Base-by-base conservation (phyloP, 2,888 invertebrate genomes). In the Lepidocyrtinus sp. region DNA sequence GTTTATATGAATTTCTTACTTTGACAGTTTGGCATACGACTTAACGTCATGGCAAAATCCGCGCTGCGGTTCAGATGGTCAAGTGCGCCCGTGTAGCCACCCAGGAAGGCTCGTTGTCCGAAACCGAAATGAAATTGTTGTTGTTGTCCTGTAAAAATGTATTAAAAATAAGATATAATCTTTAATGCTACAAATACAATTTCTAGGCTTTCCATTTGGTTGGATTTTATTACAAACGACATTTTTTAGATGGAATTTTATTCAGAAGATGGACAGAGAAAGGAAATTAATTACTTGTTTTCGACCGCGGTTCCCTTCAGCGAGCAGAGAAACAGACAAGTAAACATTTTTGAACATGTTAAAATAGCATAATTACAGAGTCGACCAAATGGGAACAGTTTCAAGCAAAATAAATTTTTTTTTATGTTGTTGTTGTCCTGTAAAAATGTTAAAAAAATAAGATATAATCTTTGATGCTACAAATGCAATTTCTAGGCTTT, bases 121-220 rank as follows among this genome's bases (percentile, higher is more conserved):
- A 96, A 96, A 68, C 91, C 91, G 86, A 92, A 91, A 90, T 96
- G 96, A 90, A 96, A 96, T 91, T 96, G 96, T 90, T 96, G 96
- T 91, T 96, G 96, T 90, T 95, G 95, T 91, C 96, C 96, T 96
- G 36, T 36, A 12, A 36, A 36, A 36, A 7, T n/a, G n/a, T n/a
- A n/a, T n/a, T 36, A 36, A 36, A 36, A 36, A 36, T 36, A 36
- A 36, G 36, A 36, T 36, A 36, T 36, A 12, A 36, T 36, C 36
- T 36, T 36, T 36, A 36, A 36, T 7, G 36, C 36, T 36, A 36
- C 12, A n/a, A n/a, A n/a, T n/a, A n/a, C n/a, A n/a, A n/a, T n/a
- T n/a, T n/a, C n/a, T n/a, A n/a, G n/a, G n/a, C n/a, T n/a, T n/a
- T n/a, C n/a, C n/a, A n/a, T n/a, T n/a, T n/a, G n/a, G n/a, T n/a